Percentiles rank a stretch among this genome's conserved stretches.
Conservation (phyloP, 2,888 invertebrate genomes). For the Pandemis cinnamomeana region DNA sequence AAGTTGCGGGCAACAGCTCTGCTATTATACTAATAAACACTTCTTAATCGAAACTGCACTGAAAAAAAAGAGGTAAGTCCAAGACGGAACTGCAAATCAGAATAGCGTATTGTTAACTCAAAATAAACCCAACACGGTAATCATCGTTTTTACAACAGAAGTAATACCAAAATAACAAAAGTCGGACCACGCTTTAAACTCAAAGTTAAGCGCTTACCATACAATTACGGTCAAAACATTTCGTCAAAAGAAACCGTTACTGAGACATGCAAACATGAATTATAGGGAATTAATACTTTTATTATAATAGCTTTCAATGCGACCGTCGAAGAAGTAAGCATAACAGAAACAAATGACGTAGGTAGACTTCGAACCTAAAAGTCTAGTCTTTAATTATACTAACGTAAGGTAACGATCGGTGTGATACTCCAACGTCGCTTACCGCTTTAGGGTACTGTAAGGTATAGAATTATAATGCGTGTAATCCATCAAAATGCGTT, state of each 20-base stretch:
- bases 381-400: neutral
- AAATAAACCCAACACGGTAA: neutral
- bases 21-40: no score
- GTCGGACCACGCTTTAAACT: constrained; percentile 32
- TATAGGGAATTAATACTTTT: constrained; percentile 44
- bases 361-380: neutral
- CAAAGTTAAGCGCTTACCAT: constrained; percentile 14
- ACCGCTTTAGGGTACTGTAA: neutral
- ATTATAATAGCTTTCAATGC: constrained; percentile 39
- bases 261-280: constrained; percentile 41
- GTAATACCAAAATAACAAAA: constrained; percentile 26
- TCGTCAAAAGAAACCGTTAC: constrained; percentile 39
- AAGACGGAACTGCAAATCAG: no score
- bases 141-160: neutral
- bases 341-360: neutral
- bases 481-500: constrained; percentile 44
- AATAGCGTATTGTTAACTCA: neutral
- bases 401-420: constrained; percentile 4
- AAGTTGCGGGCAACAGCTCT: no score
- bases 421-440: neutral
- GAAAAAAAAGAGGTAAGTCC: no score
- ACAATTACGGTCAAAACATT: constrained; percentile 38
- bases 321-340: constrained; percentile 20
- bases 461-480: constrained; percentile 37
- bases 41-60: no score